Base-by-base conservation (phyloP, 2,888 invertebrate species). In the Gari tellinella region DNA sequence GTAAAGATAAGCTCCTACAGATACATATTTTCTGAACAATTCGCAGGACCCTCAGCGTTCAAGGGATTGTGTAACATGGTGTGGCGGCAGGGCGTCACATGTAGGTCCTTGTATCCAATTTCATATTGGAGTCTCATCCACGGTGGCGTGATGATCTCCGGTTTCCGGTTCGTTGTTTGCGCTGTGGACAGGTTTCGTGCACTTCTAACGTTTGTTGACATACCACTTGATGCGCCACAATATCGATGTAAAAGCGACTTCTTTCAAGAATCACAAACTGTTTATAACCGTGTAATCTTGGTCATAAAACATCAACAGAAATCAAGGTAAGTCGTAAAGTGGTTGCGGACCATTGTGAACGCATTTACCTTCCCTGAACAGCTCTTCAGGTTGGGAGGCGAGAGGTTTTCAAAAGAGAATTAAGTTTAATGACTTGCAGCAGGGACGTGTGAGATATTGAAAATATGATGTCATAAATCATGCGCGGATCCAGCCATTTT, bases 291-390 rank as follows among this genome's bases (percentile, higher is more conserved):
- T 63, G 57, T 69, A 75, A 75, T 75, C 75, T 69, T 48, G 57
- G 51, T 57, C 69, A 62, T 75, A 75, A 75, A 75, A 62, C 57
- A 66, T 52, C 65, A 55, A 66, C 62, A 65, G 58, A 75, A 75
- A 75, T 70, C 75, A 53, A 69, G 25, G 49, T 37, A 31, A 15
- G 69, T 55, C 61, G 69, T 75, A 75, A 75, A 75, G 15, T 53
- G 40, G 75, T 69, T 69, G 69, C 66, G 69, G 75, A 58, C 65
- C 65, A 61, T 69, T 64, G 72, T 66, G 78, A 73, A 73, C 72
- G 56, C 66, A 64, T 73, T 78, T 78, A 78, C 68, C 73, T 53
- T 51, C 63, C 55, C 78, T 78, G 73, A 58, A 73, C 43, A 63
- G 48, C 78, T 78, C 78, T 78, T 70, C 78, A 78, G 52, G 25